phyloP scores from a whole-genome alignment of 2,797 vertebrate species.

The Onychomys arenicola region DNA sequence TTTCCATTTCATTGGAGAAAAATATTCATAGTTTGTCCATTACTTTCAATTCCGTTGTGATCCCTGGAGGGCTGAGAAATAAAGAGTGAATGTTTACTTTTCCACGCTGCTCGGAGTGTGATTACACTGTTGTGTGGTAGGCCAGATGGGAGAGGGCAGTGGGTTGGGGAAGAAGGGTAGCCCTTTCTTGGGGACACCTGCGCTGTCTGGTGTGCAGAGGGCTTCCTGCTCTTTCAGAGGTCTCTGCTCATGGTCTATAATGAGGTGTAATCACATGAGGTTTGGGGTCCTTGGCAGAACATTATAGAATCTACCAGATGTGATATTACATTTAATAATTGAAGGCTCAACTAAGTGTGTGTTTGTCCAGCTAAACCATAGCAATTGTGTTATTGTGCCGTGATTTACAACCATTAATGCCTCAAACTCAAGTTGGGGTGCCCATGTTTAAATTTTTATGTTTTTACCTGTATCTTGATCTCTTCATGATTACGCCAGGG shows the following conservation, averaged over 20 bases:
- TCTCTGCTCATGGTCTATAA: background rate
- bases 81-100: background rate
- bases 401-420: constrained; percentile 32
- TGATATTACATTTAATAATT: constrained; percentile 43
- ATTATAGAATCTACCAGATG: background rate
- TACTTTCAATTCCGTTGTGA: constrained; percentile 10
- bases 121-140: background rate
- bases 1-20: constrained; percentile 49
- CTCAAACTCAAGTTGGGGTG: constrained; percentile 9
- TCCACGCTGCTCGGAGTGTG: background rate
- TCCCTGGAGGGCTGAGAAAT: constrained; percentile 5
- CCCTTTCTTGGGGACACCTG: background rate
- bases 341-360: constrained; percentile 19
- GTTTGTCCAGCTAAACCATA: constrained; percentile 25
- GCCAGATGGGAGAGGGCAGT: too few relatives aligned
- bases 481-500: background rate
- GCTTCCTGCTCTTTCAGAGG: background rate
- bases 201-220: background rate
- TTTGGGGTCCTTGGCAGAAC: background rate
- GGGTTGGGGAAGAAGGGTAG: accelerated
- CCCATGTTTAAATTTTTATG: background rate
- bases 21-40: constrained; percentile 30
- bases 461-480: constrained; percentile 38
- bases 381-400: background rate
- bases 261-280: background rate